phyloP scores from a whole-genome alignment of 2,113 vertebrate species.

The Neoarius graeffei region DNA sequence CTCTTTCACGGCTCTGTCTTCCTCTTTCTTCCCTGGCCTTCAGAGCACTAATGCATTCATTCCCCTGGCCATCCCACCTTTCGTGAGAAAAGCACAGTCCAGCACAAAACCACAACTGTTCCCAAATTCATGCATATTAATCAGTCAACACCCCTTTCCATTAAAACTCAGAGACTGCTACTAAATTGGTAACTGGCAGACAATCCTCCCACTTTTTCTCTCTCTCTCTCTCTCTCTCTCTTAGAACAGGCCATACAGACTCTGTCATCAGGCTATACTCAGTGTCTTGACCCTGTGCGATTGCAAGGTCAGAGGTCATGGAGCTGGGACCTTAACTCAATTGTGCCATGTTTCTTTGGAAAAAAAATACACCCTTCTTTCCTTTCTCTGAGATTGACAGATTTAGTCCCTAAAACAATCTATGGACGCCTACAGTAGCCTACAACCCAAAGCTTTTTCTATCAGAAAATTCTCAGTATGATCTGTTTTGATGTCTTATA shows the following conservation, averaged over 20 bases:
- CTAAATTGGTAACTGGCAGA: constrained; percentile 60
- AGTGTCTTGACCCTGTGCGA: constrained; percentile 69
- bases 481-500: background rate
- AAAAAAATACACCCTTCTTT: constrained; percentile 72
- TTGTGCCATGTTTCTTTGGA: constrained; percentile 65
- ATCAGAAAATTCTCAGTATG: background rate
- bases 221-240: constrained; percentile 54
- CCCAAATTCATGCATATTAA: constrained; percentile 81
- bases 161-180: constrained; percentile 71
- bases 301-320: constrained; percentile 76
- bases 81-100: constrained; percentile 68
- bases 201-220: constrained; percentile 15
- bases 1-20: constrained; percentile 54
- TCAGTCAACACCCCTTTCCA: constrained; percentile 74
- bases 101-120: constrained; percentile 77
- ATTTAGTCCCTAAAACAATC: constrained; percentile 63
- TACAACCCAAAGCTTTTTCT: background rate
- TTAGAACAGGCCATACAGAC: constrained; percentile 69
- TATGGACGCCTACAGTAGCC: background rate
- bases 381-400: constrained; percentile 75
- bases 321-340: constrained; percentile 76
- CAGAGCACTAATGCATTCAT: constrained; percentile 73
- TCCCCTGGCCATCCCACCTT: constrained; percentile 75
- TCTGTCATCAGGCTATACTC: constrained; percentile 67
- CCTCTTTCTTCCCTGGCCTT: constrained; percentile 53